Conservation (phyloP, 2,797 vertebrate genomes). For the Peromyscus nudipes region DNA sequence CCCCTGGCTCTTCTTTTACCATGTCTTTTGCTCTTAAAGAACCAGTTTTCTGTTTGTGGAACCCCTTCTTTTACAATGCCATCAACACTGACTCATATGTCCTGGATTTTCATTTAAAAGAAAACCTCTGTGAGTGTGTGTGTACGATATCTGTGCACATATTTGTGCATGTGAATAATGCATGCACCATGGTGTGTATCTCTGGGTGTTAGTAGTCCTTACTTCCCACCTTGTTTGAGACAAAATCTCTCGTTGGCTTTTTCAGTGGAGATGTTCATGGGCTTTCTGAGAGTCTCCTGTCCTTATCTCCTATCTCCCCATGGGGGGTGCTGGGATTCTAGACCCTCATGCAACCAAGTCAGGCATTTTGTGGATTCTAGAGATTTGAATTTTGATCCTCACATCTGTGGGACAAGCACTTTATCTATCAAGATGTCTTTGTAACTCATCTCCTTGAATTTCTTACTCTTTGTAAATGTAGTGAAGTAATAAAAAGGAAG, state of each 20-base stretch:
- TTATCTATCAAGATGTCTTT: background rate
- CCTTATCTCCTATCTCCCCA: background rate
- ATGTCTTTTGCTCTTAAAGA: background rate
- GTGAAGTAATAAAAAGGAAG: background rate
- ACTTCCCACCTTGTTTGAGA: background rate
- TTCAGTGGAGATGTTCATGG: background rate
- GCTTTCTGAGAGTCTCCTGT: background rate
- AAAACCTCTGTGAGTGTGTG: background rate
- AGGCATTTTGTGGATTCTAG: background rate
- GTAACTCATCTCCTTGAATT: background rate
- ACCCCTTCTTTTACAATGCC: background rate
- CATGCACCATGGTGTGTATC: background rate
- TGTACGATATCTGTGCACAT: background rate
- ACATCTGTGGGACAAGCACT: background rate
- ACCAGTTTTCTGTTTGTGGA: background rate
- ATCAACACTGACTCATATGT: background rate
- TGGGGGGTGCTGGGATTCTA: background rate
- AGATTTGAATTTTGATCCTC: background rate
- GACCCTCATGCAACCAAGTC: background rate
- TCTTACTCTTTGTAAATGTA: conserved; percentile 33
- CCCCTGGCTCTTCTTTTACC: background rate
- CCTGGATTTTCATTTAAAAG: conserved; percentile 19
- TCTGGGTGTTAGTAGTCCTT: background rate
- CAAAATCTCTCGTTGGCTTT: background rate
- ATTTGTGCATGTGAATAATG: background rate